Evolutionary conservation across 2,888 invertebrate species (phyloP), one percentile per base, ranked within the genome.

Genomic region (Cephus rjabovi): DNA sequence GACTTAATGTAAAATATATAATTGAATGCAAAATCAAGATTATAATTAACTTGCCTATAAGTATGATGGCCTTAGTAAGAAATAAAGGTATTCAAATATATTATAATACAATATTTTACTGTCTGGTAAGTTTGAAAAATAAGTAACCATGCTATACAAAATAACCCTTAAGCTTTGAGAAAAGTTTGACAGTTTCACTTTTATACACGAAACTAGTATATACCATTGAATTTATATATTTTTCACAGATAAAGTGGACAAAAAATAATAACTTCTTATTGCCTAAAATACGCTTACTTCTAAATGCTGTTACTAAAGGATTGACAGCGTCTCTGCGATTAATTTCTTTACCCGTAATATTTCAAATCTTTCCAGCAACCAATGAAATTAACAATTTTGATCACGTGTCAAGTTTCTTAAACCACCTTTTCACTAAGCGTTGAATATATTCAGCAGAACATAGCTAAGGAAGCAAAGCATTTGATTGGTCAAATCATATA

Each of bases 281-380:
- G 56, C 23, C 23, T 56, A 40, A 23, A 9, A 56, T 56, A 9
- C 23, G 56, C 56, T 56, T 56, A 56, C 56, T 56, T 56, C 6
- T 56, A 56, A 56, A 56, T 56, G 23, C 23, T 56, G 9, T 23
- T 56, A 23, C 6, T 23, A 56, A 56, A 6, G 2, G 23, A 23
- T 23, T 56, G 23, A 56, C 23, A 56, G 56, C 56, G 56, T 56
- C 56, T 56, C 23, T 56, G 9, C 31, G 71, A 23, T 9, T 71
- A 33, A 71, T 31, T 33, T 34, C 71, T 33, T 71, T 31, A 71
- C 71, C 71, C 71, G 71, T 71, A 71, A 71, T 71, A 71, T 71
- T 71, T 71, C 1, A 71, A 71, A 71, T 12, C 71, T 31, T 71
- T 71, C 4, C 12, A 71, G 12, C 71, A 71, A 31, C 71, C 71